Evolutionary conservation across 2,113 vertebrate species (phyloP).

Genomic region (Siniperca chuatsi): DNA sequence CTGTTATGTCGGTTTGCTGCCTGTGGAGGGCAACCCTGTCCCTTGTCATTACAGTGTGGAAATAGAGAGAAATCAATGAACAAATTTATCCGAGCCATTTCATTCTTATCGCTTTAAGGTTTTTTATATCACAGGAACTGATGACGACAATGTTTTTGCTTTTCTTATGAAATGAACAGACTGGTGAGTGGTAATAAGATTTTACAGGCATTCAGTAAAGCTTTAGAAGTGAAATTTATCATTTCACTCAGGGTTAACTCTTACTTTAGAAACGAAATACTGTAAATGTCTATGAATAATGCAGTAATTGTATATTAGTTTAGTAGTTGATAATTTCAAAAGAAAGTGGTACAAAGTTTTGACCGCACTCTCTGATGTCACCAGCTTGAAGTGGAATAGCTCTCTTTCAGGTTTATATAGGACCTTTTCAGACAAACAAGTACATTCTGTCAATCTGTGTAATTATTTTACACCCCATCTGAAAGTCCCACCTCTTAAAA

Average conservation of each 20-base stretch:
- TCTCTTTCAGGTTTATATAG: not conserved
- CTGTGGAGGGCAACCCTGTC: slow-evolving; percentile 74
- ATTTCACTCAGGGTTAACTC: slow-evolving; percentile 34
- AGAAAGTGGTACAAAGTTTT: not conserved
- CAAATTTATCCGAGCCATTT: slow-evolving; percentile 50
- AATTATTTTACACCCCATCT: not conserved
- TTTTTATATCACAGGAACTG: slow-evolving; percentile 47
- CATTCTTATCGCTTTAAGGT: slow-evolving; percentile 51
- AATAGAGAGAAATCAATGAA: slow-evolving; percentile 56
- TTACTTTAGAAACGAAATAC: slow-evolving; percentile 12
- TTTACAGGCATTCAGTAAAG: slow-evolving; percentile 28
- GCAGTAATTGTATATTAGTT: not conserved
- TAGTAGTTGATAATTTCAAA: slow-evolving; percentile 12
- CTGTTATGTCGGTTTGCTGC: slow-evolving; percentile 45
- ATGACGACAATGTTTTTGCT: slow-evolving; percentile 39
- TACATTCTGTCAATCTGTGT: not conserved
- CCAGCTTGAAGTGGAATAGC: not conserved
- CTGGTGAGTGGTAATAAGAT: slow-evolving; percentile 13
- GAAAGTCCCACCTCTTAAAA: not conserved
- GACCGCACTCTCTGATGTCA: not conserved
- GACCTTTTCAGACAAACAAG: not conserved
- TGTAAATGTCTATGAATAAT: not conserved
- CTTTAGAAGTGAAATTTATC: slow-evolving; percentile 25
- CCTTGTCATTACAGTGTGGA: slow-evolving; percentile 48
- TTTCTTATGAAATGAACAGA: slow-evolving; percentile 46